Evolutionary conservation across 2,113 vertebrate species (phyloP).

Genomic region (Euleptes europaea): DNA sequence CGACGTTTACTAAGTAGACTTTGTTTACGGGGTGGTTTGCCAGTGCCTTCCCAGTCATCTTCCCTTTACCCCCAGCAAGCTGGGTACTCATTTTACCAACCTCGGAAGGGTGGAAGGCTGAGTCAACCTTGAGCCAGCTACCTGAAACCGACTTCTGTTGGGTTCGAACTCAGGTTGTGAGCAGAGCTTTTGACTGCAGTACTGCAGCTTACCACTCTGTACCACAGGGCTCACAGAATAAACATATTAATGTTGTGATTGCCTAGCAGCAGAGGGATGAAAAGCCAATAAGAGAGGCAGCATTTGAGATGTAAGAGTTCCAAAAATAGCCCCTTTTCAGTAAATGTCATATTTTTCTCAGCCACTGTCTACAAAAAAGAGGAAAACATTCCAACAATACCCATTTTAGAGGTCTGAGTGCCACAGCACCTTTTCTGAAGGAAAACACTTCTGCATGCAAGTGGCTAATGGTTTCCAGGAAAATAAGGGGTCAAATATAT

Average conservation of each 20-base stretch:
- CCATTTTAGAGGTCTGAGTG: neutral
- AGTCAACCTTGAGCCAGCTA: too few relatives aligned
- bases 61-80: too few relatives aligned
- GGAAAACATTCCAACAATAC: neutral
- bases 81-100: too few relatives aligned
- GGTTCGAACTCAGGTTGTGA: too few relatives aligned
- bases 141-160: too few relatives aligned
- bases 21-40: too few relatives aligned
- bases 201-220: too few relatives aligned
- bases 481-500: slow-evolving; percentile 17
- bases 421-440: slow-evolving; percentile 36
- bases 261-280: slow-evolving; percentile 27
- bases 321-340: slow-evolving; percentile 43
- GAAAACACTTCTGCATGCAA: slow-evolving; percentile 34
- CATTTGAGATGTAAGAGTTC: slow-evolving; percentile 24
- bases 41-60: too few relatives aligned
- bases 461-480: slow-evolving; percentile 42
- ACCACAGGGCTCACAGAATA: too few relatives aligned
- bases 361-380: slow-evolving; percentile 29
- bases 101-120: too few relatives aligned
- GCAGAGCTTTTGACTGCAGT: too few relatives aligned
- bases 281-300: slow-evolving; percentile 31
- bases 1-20: too few relatives aligned
- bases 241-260: slow-evolving; percentile 31
- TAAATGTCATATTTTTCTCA: slow-evolving; percentile 42